A percentile compares a stretch with the other conserved stretches of the same genome.
phyloP scores from a whole-genome alignment of 2,797 vertebrate genomes.

The Hirundo rustica region DNA sequence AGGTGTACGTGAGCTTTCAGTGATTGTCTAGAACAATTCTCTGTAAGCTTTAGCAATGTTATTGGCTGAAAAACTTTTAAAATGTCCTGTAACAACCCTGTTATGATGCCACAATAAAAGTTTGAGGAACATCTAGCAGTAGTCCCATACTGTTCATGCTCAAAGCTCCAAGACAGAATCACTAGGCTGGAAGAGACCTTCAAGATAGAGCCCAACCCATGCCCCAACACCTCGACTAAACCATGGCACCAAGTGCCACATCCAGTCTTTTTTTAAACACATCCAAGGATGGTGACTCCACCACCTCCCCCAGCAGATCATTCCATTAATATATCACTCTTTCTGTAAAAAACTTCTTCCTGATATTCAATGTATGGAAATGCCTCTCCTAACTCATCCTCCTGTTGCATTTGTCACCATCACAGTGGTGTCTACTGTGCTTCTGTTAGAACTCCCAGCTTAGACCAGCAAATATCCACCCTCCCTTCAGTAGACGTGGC shows the following conservation, averaged over 20 bases:
- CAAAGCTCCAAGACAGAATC: background rate
- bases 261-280: background rate
- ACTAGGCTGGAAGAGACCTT: background rate
- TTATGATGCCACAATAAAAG: too few species aligned
- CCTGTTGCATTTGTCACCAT: background rate
- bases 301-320: accelerated
- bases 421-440: accelerated
- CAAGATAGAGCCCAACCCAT: background rate
- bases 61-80: too few species aligned
- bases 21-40: too few species aligned
- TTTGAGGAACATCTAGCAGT: too few species aligned
- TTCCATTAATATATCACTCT: too few species aligned
- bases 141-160: too few species aligned
- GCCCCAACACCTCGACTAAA: background rate
- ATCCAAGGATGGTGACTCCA: background rate
- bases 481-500: accelerated
- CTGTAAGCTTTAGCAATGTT: too few species aligned
- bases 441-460: background rate
- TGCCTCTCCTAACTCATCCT: background rate
- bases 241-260: too few species aligned
- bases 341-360: background rate
- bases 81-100: too few species aligned
- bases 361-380: background rate
- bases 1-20: too few species aligned
- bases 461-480: background rate